Evolutionary conservation across 2,113 vertebrate species (phyloP).

Genomic region (Petaurus breviceps): DNA sequence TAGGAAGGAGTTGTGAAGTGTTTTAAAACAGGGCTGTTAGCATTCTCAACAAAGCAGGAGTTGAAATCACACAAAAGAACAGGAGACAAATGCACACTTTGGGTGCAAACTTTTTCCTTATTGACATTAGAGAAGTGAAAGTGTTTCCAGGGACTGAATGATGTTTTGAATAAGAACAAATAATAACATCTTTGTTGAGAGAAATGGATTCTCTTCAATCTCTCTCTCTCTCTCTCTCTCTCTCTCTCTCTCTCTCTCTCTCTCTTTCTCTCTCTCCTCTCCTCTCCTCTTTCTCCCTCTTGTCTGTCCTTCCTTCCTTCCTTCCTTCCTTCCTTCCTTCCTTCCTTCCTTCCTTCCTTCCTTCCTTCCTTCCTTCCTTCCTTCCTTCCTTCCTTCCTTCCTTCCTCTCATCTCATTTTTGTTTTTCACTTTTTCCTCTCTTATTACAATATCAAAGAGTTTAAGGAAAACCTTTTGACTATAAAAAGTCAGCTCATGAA

Average conservation of each 20-base stretch:
- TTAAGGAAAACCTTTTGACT: conserved; percentile 78
- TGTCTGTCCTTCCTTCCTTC: conserved; percentile 34
- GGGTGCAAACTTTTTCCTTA: conserved; percentile 49
- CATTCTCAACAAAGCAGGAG: conserved; percentile 43
- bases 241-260: not conserved
- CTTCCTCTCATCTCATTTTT: conserved; percentile 17
- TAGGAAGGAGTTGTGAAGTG: conserved; percentile 70
- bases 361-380: not conserved
- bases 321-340: conserved; percentile 12
- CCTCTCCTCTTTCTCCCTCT: conserved; percentile 15
- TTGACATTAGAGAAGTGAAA: not conserved
- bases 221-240: not conserved
- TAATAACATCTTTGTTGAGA: conserved; percentile 66
- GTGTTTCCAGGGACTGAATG: conserved; percentile 17
- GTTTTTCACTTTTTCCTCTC: conserved; percentile 24
- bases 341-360: conserved; percentile 27
- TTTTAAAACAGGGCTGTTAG: conserved; percentile 70
- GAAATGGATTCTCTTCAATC: conserved; percentile 9
- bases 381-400: not conserved
- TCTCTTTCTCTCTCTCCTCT: conserved; percentile 29
- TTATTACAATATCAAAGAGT: conserved; percentile 62
- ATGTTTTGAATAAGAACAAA: conserved; percentile 27
- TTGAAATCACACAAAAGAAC: conserved; percentile 12
- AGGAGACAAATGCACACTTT: conserved; percentile 23
- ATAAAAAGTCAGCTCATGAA: conserved; percentile 69